phyloP scores from a whole-genome alignment of 2,797 vertebrate species.

The Xiphophorus birchmanni region DNA sequence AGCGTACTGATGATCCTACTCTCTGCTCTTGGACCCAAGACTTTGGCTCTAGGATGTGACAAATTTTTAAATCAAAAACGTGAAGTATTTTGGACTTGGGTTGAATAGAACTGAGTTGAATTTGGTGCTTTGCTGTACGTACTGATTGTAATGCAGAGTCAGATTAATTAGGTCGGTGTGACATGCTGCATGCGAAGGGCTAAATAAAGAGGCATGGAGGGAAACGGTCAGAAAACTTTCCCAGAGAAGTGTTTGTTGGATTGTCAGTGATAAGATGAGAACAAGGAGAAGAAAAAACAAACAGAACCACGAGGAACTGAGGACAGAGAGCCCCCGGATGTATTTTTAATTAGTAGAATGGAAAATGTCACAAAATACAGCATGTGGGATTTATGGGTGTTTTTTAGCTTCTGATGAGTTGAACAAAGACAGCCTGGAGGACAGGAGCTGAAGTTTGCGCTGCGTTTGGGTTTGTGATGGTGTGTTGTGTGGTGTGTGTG shows the following conservation, averaged over 20 bases:
- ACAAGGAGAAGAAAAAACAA: neutral
- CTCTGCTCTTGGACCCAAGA: slow-evolving; percentile 49
- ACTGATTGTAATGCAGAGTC: neutral
- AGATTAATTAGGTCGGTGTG: neutral
- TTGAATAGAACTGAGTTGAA: neutral
- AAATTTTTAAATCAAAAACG: no score
- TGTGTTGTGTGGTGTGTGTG: slow-evolving; percentile 14
- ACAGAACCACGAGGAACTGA: neutral
- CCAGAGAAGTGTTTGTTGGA: neutral
- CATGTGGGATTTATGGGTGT: neutral
- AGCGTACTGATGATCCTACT: slow-evolving; percentile 52
- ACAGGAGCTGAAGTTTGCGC: slow-evolving; percentile 7
- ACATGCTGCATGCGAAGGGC: neutral
- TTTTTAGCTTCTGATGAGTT: slow-evolving; percentile 19
- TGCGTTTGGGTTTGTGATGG: neutral
- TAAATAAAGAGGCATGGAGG: neutral
- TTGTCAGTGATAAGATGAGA: neutral
- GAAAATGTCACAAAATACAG: neutral
- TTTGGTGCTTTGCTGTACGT: neutral
- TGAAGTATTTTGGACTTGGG: no score
- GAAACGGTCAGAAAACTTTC: neutral
- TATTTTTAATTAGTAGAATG: neutral
- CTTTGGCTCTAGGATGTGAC: slow-evolving; percentile 7
- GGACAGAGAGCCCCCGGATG: neutral
- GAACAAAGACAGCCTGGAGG: slow-evolving; percentile 1